Evolutionary conservation across 2,888 invertebrate species (phyloP), one percentile per base, ranked within the genome.

Genomic region (Caenorhabditis virilis): DNA sequence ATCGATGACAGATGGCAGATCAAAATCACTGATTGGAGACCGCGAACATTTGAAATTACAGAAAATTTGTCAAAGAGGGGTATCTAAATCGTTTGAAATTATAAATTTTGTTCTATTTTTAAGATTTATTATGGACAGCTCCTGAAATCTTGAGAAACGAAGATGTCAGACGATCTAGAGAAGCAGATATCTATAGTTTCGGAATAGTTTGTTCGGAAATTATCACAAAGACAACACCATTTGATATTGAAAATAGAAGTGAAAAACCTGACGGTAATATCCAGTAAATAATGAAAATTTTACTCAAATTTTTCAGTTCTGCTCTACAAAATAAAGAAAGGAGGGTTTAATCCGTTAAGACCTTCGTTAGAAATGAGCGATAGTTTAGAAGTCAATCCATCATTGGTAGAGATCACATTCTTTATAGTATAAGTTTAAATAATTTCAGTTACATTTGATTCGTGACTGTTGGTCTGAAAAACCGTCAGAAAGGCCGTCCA

Each of bases 1-100:
- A 62, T 78, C 51, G 72, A 77, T 54, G 78, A 78, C 39, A 55
- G 79, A 33, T 78, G 78, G 78, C 76, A 77, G 46, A 53, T 78
- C 42, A 78, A 77, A 43, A 70, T 78, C 16, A 62, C 74, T 4
- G 74, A 75, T 46, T n/a, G n/a, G n/a, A n/a, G n/a, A n/a, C n/a
- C n/a, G n/a, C n/a, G n/a, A n/a, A n/a, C n/a, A n/a, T 78, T 65
- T 47, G 78, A 77, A 15, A 38, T 78, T 23, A 65, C 59, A 45
- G 45, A 18, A 45, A 18, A 45, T 45, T 13, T 15, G 54, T 30
- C 33, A 26, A 22, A 16, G n/a, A n/a, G n/a, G n/a, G n/a, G n/a
- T n/a, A n/a, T n/a, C n/a, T 11, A 13, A 33, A 33, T 33, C 15
- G 15, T 13, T 11, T 33, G 11, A 13, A 33, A 33, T 33, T 15